Percentiles rank a stretch among this genome's conserved stretches.
These are phyloP conservation scores for Percopsis transmontana DNA, from an alignment of 2,113 vertebrate species.

Conservation along the genomic window DNA sequence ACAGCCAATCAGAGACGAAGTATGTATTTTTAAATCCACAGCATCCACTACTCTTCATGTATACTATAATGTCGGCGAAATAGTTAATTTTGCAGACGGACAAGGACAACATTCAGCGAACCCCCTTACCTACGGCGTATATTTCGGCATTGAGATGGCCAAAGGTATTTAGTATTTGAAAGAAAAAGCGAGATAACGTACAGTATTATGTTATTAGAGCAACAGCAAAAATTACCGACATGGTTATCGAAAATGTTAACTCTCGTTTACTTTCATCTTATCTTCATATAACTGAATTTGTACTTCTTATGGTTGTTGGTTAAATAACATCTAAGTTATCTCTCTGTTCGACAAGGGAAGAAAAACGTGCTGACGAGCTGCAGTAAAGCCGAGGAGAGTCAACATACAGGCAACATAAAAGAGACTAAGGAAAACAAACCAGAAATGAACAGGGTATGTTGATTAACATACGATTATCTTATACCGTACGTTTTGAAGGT, in stretches of 20 bases:
- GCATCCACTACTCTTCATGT: rapidly evolving
- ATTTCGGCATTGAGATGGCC: slow-evolving; percentile 64
- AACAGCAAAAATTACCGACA: no score
- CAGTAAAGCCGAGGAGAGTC: slow-evolving; percentile 61
- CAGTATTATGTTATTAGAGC: no score
- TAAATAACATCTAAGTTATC: not conserved
- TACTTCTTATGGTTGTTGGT: not conserved
- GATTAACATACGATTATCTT: not conserved
- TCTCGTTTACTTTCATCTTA: no score
- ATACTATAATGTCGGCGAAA: not conserved
- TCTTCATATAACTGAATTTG: no score
- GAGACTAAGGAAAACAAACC: slow-evolving; percentile 79
- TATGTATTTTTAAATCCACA: slow-evolving; percentile 62
- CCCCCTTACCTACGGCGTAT: not conserved
- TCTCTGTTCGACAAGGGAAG: slow-evolving; percentile 56
- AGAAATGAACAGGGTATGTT: slow-evolving; percentile 75
- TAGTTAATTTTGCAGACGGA: not conserved
- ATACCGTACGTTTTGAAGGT: not conserved
- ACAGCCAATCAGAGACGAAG: slow-evolving; percentile 48
- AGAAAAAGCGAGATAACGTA: no score
- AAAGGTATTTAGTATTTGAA: slow-evolving; percentile 65
- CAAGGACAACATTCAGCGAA: not conserved
- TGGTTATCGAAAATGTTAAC: no score
- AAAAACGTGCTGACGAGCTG: slow-evolving; percentile 59
- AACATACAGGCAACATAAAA: slow-evolving; percentile 30